Conservation (phyloP, 1,140 invertebrate species). For the Bombyx mandarina region DNA sequence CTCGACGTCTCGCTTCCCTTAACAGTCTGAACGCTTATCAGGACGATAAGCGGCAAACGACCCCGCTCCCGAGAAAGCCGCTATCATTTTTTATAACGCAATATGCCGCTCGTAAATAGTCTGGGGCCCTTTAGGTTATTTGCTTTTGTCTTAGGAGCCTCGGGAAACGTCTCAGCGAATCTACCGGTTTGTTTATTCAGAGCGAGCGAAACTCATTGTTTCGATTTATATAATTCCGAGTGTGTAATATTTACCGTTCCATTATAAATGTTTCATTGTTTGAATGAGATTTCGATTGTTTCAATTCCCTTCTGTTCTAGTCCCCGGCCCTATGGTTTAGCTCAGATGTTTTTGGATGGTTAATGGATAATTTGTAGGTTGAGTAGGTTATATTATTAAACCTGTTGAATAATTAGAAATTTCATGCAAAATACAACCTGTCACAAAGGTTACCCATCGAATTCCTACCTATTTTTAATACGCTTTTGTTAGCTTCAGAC, state of each 20-base stretch:
- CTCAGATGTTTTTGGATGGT: not conserved
- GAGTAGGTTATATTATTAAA: not conserved
- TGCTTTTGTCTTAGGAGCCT: constrained; percentile 26
- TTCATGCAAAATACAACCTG: not conserved
- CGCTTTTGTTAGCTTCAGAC: too few relatives aligned
- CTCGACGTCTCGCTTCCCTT: constrained; percentile 26
- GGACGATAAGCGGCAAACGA: constrained; percentile 33
- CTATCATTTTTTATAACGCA: constrained; percentile 42
- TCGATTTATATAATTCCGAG: not conserved
- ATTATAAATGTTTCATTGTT: not conserved
- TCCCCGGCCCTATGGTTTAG: not conserved
- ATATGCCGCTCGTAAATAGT: constrained; percentile 38
- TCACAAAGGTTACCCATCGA: too few relatives aligned
- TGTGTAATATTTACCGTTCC: not conserved
- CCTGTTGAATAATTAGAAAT: not conserved
- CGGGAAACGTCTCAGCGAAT: constrained; percentile 11
- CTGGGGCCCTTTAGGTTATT: constrained; percentile 27
- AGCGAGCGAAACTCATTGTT: not conserved
- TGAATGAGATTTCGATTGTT: not conserved
- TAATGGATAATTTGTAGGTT: not conserved
- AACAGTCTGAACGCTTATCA: constrained; percentile 29
- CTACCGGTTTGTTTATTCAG: constrained; percentile 18
- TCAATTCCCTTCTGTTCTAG: not conserved
- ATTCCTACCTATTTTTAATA: too few relatives aligned
- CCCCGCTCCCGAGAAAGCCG: constrained; percentile 30